Percentiles rank a stretch among this genome's conserved stretches.
These are phyloP conservation scores for Lasioglossum malachurum DNA, from an alignment of 2,888 invertebrate genomes.

Conservation along the genomic window DNA sequence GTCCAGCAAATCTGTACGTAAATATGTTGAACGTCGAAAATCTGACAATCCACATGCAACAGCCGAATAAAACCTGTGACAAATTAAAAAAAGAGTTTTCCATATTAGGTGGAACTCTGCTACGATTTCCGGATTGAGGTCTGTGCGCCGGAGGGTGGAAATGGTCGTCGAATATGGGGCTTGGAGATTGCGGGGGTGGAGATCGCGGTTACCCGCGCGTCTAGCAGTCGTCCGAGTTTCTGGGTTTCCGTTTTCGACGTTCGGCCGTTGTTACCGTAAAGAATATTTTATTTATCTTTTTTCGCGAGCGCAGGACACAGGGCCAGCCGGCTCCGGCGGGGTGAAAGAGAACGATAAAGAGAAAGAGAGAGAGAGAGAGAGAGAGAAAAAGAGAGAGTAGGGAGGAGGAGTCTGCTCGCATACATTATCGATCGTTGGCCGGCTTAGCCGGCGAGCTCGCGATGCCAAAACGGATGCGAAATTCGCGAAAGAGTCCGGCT, in stretches of 20 bases:
- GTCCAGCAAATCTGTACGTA: neutral
- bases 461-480: slow-evolving; percentile 73
- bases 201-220: neutral
- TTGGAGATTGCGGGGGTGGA: neutral
- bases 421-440: slow-evolving; percentile 72
- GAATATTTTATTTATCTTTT: slow-evolving; percentile 55
- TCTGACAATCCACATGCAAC: neutral
- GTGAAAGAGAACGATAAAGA: neutral
- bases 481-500: slow-evolving; percentile 63
- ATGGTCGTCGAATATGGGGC: neutral
- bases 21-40: neutral
- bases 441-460: slow-evolving; percentile 51
- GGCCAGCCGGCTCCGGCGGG: neutral
- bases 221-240: neutral
- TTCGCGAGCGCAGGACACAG: slow-evolving; percentile 26
- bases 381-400: neutral
- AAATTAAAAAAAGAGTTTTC: neutral
- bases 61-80: neutral
- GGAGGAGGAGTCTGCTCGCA: slow-evolving; percentile 57
- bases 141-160: neutral
- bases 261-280: slow-evolving; percentile 36
- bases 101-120: neutral
- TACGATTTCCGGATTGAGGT: neutral
- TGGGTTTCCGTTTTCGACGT: neutral
- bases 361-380: neutral